Conservation (phyloP, 2,888 invertebrate species). For the Epiblema foenella region DNA sequence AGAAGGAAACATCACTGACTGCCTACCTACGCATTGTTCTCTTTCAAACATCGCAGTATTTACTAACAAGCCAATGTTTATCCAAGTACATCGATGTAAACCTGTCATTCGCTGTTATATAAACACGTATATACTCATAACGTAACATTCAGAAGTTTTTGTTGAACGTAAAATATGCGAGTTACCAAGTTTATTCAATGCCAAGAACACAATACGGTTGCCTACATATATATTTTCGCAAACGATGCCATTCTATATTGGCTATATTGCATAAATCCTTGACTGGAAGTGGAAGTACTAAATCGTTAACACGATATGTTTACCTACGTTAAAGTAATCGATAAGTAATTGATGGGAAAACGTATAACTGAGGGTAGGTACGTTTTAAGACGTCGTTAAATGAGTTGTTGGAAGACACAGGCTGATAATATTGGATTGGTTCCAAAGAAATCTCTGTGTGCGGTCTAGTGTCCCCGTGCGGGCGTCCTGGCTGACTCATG, state of each 20-base stretch:
- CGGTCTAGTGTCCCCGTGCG: conserved; percentile 50
- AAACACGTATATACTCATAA: conserved; percentile 41
- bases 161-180: conserved; percentile 23
- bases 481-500: conserved; percentile 43
- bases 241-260: conserved; percentile 12
- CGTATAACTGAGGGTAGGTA: conserved; percentile 23
- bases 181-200: conserved; percentile 19
- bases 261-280: conserved; percentile 11
- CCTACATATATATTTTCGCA: not conserved
- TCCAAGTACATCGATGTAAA: conserved; percentile 50
- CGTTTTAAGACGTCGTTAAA: conserved; percentile 34
- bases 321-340: conserved; percentile 21
- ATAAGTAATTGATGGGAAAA: conserved; percentile 24
- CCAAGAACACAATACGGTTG: conserved; percentile 19
- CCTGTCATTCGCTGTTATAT: conserved; percentile 43
- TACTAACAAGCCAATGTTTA: conserved; percentile 66
- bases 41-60: conserved; percentile 67
- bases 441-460: conserved; percentile 69
- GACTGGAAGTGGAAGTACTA: conserved; percentile 6
- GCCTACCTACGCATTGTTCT: conserved; percentile 65
- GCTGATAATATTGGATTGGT: conserved; percentile 60
- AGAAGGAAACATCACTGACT: conserved; percentile 31
- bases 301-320: conserved; percentile 17
- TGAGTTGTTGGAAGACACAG: conserved; percentile 38
- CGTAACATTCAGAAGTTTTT: conserved; percentile 37